Evolutionary conservation across 2,888 invertebrate genomes (phyloP), one percentile per base, ranked within the genome.

Genomic region (Cephus nigrinus): DNA sequence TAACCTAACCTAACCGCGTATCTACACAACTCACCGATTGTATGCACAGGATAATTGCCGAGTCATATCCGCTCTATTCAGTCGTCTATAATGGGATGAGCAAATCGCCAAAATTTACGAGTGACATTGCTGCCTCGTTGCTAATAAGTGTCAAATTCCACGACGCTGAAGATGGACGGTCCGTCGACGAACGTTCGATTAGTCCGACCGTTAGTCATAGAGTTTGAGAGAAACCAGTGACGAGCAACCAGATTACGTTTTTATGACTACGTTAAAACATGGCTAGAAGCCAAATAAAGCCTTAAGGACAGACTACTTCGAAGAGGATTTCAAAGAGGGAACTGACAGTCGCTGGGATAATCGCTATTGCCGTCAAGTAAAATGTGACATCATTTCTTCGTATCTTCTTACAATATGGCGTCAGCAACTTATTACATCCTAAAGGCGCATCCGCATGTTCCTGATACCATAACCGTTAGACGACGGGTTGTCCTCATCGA

Each of bases 121-220:
- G 40, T 55, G 23, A 55, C 23, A 15, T 55, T 55, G 40, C 40
- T 55, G 40, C 40, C 40, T 23, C 40, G 0, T 23, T 55, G 23
- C 40, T 55, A 55, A 55, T 55, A 55, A 32, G 71, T 71, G 71
- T 71, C 31, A 71, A 71, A 71, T 71, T 71, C 71, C 71, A 15
- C 12, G 71, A 55, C 5, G 40, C 9, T 9, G 5, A 40, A 40
- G 40, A 55, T 9, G 40, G 40, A 55, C 40, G 40, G 23, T 23
- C 1, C 40, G 40, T 5, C 40, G 23, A 23, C 23, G 40, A 55
- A 9, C 40, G 40, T 55, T 71, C 71, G 3, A 71, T 71, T 71
- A 71, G 71, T 71, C 2, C 71, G 71, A 12, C 71, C 71, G 71
- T 71, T 33, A 32, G 15, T 71, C 40, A 55, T 23, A 55, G 40